Base-by-base conservation (phyloP, 2,797 vertebrate genomes). In the Zalophus californianus region DNA sequence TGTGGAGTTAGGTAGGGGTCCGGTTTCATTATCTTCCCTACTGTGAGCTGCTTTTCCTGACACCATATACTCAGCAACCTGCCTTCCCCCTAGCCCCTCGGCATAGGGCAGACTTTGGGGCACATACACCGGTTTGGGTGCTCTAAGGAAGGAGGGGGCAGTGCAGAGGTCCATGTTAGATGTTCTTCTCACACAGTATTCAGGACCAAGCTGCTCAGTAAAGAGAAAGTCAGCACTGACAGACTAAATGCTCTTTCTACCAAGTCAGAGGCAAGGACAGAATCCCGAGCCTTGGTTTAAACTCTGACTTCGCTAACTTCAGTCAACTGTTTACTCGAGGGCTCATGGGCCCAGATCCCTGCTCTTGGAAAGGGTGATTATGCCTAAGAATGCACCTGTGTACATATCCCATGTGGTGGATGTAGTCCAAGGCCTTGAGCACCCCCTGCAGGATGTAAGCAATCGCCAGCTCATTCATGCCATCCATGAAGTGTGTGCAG, bases 391-490 rank as follows among this genome's bases (percentile, higher is more conserved):
- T 5, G 48, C 91, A 99, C 99, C 99, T 99, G 97, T 99, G 99
- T 66, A 99, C 99, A 1, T 99, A 99, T 98, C 99, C 99, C 99
- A 99, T 99, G 93, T 99, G 99, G 98, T 99, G 99, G 98, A 99
- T 99, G 98, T 99, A 99, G 97, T 99, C 99, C 52, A 99, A 99
- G 8, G 99, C 99, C 98, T 99, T 99, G 58, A 99, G 98, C 89
- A 99, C 99, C 0, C 99, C 99, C 82, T 99, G 99, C 82, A 99
- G 98, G 97, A 99, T 99, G 96, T 99, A 99, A 0, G 99, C 99
- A 62, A 99, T 99, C 7, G 99, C 99, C 98, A 99, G 98, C 96
- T 99, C 99, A 56, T 94, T 99, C 99, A 99, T 99, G 23, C 99
- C 99, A 78, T 99, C 99, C 44, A 99, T 99, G 91, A 99, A 99